A percentile compares a stretch with the other conserved stretches of the same genome.
These are phyloP conservation scores for Agrochola macilenta DNA, from an alignment of 2,888 invertebrate genomes.

Conservation along the genomic window DNA sequence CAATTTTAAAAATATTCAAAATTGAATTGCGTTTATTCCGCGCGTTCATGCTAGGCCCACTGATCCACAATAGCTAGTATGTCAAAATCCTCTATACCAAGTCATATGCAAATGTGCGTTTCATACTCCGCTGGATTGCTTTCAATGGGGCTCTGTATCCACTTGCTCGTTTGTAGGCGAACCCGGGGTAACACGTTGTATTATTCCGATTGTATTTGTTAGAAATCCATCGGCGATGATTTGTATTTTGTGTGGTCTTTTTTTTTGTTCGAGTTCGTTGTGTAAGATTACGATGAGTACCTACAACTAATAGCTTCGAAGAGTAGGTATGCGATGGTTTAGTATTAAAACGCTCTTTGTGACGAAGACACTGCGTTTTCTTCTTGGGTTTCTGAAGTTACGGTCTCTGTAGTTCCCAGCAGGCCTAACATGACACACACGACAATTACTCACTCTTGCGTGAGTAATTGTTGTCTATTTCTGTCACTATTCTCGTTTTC, in stretches of 20 bases:
- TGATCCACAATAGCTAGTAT: conserved; percentile 10
- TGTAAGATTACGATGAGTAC: not conserved
- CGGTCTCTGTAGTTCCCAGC: too few relatives aligned
- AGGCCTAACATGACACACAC: too few relatives aligned
- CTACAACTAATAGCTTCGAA: not conserved
- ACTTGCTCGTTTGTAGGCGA: conserved; percentile 43
- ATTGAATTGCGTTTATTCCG: not conserved
- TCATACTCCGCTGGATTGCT: conserved; percentile 58
- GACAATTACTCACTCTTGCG: too few relatives aligned
- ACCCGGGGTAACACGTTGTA: conserved; percentile 34
- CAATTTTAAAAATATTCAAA: not conserved
- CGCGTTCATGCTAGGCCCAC: not conserved
- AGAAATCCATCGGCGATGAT: conserved; percentile 19
- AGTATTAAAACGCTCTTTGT: not conserved
- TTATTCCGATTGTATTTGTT: conserved; percentile 54
- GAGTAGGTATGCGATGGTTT: not conserved
- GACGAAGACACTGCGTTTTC: not conserved
- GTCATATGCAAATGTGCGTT: conserved; percentile 66
- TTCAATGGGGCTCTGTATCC: conserved; percentile 54
- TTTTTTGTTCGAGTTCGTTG: not conserved
- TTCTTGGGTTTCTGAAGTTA: not conserved
- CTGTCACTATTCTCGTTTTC: too few relatives aligned
- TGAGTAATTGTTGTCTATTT: too few relatives aligned
- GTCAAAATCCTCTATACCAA: conserved; percentile 53
- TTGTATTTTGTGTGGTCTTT: conserved; percentile 1